A percentile compares a stretch with the other conserved stretches of the same genome.
Conservation (phyloP, 2,113 vertebrate species). For the Galeopterus variegatus region DNA sequence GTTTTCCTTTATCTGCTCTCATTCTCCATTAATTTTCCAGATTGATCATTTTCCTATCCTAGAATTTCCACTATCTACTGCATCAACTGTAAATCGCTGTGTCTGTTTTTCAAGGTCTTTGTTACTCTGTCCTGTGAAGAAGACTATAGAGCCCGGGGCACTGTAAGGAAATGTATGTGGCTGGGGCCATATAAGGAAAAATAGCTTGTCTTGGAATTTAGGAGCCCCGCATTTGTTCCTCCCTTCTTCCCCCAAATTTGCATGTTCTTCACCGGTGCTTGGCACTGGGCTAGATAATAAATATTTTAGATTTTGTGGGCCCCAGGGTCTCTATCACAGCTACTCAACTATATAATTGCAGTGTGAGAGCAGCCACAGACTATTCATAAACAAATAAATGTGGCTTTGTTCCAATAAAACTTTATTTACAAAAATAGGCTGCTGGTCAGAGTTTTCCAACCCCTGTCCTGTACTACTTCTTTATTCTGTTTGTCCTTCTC, state of each 20-base stretch:
- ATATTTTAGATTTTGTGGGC: not conserved
- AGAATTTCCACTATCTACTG: not conserved
- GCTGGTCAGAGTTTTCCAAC: not conserved
- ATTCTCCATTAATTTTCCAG: not conserved
- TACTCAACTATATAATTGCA: not conserved
- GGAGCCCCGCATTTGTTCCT: not conserved
- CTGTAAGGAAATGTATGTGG: not conserved
- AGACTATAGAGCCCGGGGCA: not conserved
- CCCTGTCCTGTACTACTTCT: not conserved
- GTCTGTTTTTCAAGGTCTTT: not conserved
- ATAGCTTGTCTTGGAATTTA: not conserved
- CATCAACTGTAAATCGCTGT: not conserved
- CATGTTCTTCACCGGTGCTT: not conserved
- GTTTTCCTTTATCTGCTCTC: not conserved
- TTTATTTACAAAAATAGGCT: not conserved
- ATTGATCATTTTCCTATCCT: not conserved
- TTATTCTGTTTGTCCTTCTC: not conserved
- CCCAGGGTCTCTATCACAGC: not conserved
- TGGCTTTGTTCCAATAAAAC: slow-evolving; percentile 35
- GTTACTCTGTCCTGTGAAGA: not conserved
- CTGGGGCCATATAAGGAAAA: not conserved
- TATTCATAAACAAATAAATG: not conserved
- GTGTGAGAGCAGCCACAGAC: not conserved
- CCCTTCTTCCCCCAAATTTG: not conserved
- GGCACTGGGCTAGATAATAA: not conserved